Base-by-base conservation (phyloP, 2,113 vertebrate genomes). In the Pedetes capensis region DNA sequence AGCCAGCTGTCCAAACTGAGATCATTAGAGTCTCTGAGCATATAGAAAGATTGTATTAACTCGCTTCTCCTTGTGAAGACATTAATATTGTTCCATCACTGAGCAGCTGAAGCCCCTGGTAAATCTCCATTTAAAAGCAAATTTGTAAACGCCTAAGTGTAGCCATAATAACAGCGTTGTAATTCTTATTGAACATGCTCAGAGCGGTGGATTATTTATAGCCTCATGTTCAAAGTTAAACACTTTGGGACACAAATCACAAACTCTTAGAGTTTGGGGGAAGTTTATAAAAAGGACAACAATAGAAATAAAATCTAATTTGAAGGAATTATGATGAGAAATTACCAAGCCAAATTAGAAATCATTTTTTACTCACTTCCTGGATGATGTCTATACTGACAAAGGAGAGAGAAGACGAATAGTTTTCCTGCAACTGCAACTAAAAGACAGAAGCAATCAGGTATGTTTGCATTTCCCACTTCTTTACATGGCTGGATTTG, bases 111-210 rank as follows among this genome's bases (percentile, higher is more conserved):
- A 98, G 96, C 18, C n/a, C 61, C 53, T 37, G 49, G 78, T 95
- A 96, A 97, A 98, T 96, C 79, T 96, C 61, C 44, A 88, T 96
- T 93, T 97, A 95, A 97, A 97, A 59, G 82, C 95, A 96, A 97
- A 95, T 96, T 97, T 97, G 68, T 95, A 69, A 97, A 96, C 37
- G 95, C 76, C 68, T 97, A 94, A 97, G 93, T 90, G 63, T 14
- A 96, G 91, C 91, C 96, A 94, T 72, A 93, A 20, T 94, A 97
- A 81, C 42, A 81, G 76, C 69, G 44, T 69, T 97, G 93, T 93
- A 47, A 96, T 97, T 97, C 93, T 66, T 93, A 90, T 20, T 0
- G 37, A 96, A 88, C 13, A 29, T 12, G 3, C 66, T 87, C 84
- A 75, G 53, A 71, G 20, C 55, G 39, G 42, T 49, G 34, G n/a